These are phyloP conservation scores for Phrynosoma blainvillii DNA, from an alignment of 2,113 vertebrate genomes.

Conservation along the genomic window DNA sequence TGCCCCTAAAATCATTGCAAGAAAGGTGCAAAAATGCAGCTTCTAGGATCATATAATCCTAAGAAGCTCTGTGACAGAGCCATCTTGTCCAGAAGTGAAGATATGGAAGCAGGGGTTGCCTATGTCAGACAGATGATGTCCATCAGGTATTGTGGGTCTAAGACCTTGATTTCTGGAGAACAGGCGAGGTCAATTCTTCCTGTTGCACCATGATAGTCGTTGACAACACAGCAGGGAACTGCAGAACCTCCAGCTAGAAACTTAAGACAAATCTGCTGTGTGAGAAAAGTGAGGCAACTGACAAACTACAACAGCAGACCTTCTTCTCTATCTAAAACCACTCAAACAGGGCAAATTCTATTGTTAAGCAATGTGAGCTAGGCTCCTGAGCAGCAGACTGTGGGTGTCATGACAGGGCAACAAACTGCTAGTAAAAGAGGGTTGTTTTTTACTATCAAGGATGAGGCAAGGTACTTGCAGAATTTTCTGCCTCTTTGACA, in stretches of 20 bases:
- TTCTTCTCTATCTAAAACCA: not conserved
- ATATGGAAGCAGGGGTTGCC: not conserved
- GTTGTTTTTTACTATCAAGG: not conserved
- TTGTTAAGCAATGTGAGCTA: no score
- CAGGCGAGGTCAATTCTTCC: not conserved
- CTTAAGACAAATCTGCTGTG: no score
- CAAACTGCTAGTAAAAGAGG: no score
- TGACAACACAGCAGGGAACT: not conserved
- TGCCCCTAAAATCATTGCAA: no score
- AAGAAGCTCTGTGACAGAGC: not conserved
- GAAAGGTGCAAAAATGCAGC: no score
- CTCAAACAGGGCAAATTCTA: not conserved
- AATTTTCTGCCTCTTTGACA: not conserved
- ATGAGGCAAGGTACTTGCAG: not conserved
- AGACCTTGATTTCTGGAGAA: not conserved
- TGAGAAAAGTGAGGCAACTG: not conserved
- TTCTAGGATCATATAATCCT: no score
- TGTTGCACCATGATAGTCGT: not conserved
- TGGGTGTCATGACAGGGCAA: no score
- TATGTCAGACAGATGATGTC: not conserved
- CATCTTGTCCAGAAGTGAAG: not conserved
- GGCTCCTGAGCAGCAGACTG: not conserved
- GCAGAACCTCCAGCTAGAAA: not conserved
- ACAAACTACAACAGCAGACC: not conserved
- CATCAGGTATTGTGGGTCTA: no score